Evolutionary conservation across 2,113 vertebrate species (phyloP), one percentile per base, ranked within the genome.

Genomic region (Heteronetta atricapilla): DNA sequence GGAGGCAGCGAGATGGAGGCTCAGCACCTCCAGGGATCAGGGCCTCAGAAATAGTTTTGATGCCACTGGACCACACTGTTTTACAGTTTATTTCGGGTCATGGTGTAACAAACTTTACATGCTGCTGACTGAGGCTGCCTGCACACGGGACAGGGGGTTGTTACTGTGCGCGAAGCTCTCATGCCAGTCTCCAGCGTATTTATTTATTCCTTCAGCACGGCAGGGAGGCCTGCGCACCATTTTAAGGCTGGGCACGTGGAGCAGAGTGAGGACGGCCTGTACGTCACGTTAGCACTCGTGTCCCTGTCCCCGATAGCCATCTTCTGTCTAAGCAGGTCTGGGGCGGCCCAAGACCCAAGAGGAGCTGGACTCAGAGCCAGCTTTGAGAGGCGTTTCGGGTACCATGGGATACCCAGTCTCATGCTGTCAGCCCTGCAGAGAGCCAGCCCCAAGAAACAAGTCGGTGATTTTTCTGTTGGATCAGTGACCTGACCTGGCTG

Each of bases 81-180:
- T 16, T 36, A 16, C n/a, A 34, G 90, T 87, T 93, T 70, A 74
- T 85, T 96, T 90, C 70, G 79, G 86, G 86, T 94, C 81, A 85
- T 15, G 15, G 0, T 1, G 12, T 86, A 66, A 78, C 34, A 92
- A 72, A 60, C 46, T 66, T 64, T 23, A 55, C 0, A 0, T 72
- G 13, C 38, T 60, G 72, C 44, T 66, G 59, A 58, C 53, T 66
- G 86, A 50, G 78, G 31, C 75, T 0, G 2, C n/a, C 46, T 73
- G 83, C 68, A 19, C 28, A 13, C 46, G 15, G 75, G 78, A 80
- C 60, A 38, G 80, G 80, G 77, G 25, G 66, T 53, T 79, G 58
- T 81, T 92, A 11, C 3, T 59, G 56, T 17, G 76, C 1, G 7
- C 0, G 6, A 28, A 58, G 67, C 66, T 90, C 1, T 88, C 79